phyloP scores from a whole-genome alignment of 2,888 invertebrate genomes.

The Drosophila leonis region DNA sequence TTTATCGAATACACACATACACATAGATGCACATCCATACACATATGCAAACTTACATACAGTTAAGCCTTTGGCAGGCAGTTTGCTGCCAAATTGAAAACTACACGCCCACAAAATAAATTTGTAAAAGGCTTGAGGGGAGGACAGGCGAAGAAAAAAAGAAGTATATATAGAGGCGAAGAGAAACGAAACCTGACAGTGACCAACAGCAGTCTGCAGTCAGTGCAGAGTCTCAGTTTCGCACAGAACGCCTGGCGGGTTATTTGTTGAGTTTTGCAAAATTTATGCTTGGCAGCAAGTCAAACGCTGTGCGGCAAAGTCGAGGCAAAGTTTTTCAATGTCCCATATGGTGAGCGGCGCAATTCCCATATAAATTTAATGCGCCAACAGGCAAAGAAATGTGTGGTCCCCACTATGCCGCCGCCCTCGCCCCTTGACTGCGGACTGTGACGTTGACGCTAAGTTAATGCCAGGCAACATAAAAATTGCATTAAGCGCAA shows the following conservation, averaged over 20 bases:
- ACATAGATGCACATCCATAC: neutral
- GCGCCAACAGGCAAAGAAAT: slow-evolving; percentile 79
- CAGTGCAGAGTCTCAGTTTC: slow-evolving; percentile 26
- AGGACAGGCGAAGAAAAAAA: slow-evolving; percentile 10
- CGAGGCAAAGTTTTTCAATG: slow-evolving; percentile 43
- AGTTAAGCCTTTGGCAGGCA: slow-evolving; percentile 53
- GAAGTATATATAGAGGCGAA: neutral
- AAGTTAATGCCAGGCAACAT: slow-evolving; percentile 74
- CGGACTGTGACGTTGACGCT: slow-evolving; percentile 30
- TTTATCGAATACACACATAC: slow-evolving; percentile 41
- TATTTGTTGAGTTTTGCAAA: slow-evolving; percentile 78
- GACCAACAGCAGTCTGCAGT: slow-evolving; percentile 62
- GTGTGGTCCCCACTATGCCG: slow-evolving; percentile 14
- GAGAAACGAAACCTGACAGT: slow-evolving; percentile 53
- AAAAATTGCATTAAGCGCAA: slow-evolving; percentile 79
- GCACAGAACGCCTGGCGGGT: slow-evolving; percentile 43
- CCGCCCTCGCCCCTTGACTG: neutral
- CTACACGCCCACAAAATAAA: slow-evolving; percentile 77
- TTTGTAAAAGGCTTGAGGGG: slow-evolving; percentile 45
- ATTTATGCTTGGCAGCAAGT: slow-evolving; percentile 81
- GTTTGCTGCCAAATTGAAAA: slow-evolving; percentile 73
- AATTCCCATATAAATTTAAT: slow-evolving; percentile 80
- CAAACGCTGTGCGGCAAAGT: slow-evolving; percentile 57
- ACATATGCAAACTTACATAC: slow-evolving; percentile 8
- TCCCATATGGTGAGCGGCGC: slow-evolving; percentile 49